Evolutionary conservation across 2,888 invertebrate species (phyloP), one percentile per base, ranked within the genome.

Genomic region (Phaedon cochleariae): DNA sequence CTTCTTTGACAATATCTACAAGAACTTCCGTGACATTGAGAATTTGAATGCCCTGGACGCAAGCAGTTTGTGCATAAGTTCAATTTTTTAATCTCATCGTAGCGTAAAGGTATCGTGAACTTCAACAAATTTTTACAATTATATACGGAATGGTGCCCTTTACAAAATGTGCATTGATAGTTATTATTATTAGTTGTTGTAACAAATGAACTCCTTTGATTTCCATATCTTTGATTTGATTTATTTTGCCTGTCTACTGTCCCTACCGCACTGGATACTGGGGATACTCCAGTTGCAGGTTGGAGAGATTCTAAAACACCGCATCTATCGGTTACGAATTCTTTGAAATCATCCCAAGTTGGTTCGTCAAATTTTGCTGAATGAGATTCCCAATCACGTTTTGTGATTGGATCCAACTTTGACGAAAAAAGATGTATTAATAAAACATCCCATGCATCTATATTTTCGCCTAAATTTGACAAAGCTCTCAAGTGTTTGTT

Each of bases 381-480:
- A 10, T 21, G 7, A 1, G 53, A 31, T 54, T 54, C 53, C 20
- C 34, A 54, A 12, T 54, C 53, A 3, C 53, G 17, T 37, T 31
- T 37, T 12, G 34, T 54, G 10, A 34, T 34, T 4, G 10, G 4
- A 10, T 54, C 53, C 1, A 37, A 31, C 31, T 54, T 54, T 54
- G 17, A 15, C n/a, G 53, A 17, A n/a, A 18, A 18, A 0, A 54
- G 18, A 37, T 45, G 29, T 7, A 51, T 31, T 7, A 60, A 22
- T 7, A 53, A 9, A n/a, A 20, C 31, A 53, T 60, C 53, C 60
- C 60, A 60, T 12, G 15, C 10, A 6, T 45, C n/a, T 17, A 60
- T n/a, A 12, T 37, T 18, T 60, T 29, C n/a, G 60, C 52, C 2
- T 9, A n/a, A n/a, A n/a, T n/a, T n/a, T n/a, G n/a, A n/a, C n/a